phyloP scores from a whole-genome alignment of 1,140 invertebrate species.

The Paralvinella palmiformis region DNA sequence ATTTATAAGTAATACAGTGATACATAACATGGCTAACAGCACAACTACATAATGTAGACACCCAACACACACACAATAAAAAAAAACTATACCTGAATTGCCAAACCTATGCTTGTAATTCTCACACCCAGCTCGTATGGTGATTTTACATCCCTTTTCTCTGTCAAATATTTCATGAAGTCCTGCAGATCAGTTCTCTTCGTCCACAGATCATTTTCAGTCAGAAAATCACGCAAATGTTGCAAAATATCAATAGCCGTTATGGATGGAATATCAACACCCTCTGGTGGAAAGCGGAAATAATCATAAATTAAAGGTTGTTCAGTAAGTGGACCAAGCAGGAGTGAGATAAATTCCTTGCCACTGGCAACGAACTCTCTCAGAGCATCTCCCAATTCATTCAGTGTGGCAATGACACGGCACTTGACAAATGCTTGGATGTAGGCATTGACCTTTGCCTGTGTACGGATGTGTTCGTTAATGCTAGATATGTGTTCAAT shows the following conservation, averaged over 20 bases:
- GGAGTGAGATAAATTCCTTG: conserved; percentile 31
- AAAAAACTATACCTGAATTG: too few relatives aligned
- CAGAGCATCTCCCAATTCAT: conserved; percentile 34
- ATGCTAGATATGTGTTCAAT: background rate
- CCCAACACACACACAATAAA: background rate
- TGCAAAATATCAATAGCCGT: conserved; percentile 38
- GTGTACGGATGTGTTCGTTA: conserved; percentile 25
- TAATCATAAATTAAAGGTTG: conserved; percentile 36
- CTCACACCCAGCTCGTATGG: conserved; percentile 40
- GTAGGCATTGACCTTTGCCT: conserved; percentile 38
- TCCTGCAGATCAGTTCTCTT: conserved; percentile 30
- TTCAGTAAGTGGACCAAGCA: conserved; percentile 39
- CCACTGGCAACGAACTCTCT: conserved; percentile 31
- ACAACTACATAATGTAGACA: background rate
- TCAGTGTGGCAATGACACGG: conserved; percentile 34
- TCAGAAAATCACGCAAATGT: conserved; percentile 33
- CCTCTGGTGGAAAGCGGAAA: conserved; percentile 40
- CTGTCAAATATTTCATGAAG: conserved; percentile 38
- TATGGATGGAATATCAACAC: conserved; percentile 38
- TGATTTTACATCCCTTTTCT: conserved; percentile 28
- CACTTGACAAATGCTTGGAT: conserved; percentile 37
- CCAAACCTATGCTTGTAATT: conserved; percentile 39
- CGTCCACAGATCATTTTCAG: conserved; percentile 33
- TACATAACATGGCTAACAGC: background rate
- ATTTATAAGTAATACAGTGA: too few relatives aligned